A percentile compares a stretch with the other conserved stretches of the same genome.
Evolutionary conservation across 1,140 invertebrate genomes (phyloP).

Genomic region (Drosophila funebris): DNA sequence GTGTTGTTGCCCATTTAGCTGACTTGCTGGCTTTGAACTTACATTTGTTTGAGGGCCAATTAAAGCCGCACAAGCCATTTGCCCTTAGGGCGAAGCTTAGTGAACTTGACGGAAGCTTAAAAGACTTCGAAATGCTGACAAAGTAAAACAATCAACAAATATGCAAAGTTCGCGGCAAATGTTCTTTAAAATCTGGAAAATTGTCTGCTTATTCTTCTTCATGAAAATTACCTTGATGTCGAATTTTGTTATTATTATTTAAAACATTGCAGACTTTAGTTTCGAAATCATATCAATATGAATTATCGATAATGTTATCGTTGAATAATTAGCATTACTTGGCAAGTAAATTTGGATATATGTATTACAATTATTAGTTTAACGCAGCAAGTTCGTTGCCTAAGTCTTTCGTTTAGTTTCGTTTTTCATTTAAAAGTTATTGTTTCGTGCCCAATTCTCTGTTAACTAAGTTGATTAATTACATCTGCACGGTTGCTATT

Average conservation of each 20-base stretch:
- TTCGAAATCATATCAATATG: too few species aligned
- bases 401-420: slow-evolving; percentile 52
- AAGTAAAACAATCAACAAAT: neutral
- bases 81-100: slow-evolving; percentile 23
- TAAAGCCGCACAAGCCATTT: slow-evolving; percentile 34
- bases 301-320: neutral
- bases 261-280: neutral
- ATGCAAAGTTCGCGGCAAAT: neutral
- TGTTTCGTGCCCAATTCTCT: neutral
- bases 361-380: neutral
- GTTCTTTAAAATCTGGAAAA: neutral
- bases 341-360: neutral
- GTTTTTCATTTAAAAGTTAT: neutral
- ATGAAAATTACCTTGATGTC: neutral
- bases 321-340: neutral
- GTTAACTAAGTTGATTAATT: slow-evolving; percentile 4
- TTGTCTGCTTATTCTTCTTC: neutral
- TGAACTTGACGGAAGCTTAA: slow-evolving; percentile 32
- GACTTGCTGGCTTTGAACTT: slow-evolving; percentile 39
- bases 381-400: slow-evolving; percentile 43
- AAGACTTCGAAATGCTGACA: neutral
- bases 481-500: slow-evolving; percentile 26
- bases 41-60: slow-evolving; percentile 35
- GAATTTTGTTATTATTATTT: neutral
- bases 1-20: slow-evolving; percentile 26